phyloP scores from a whole-genome alignment of 2,113 vertebrate species.

The Microcebus griseorufus region DNA sequence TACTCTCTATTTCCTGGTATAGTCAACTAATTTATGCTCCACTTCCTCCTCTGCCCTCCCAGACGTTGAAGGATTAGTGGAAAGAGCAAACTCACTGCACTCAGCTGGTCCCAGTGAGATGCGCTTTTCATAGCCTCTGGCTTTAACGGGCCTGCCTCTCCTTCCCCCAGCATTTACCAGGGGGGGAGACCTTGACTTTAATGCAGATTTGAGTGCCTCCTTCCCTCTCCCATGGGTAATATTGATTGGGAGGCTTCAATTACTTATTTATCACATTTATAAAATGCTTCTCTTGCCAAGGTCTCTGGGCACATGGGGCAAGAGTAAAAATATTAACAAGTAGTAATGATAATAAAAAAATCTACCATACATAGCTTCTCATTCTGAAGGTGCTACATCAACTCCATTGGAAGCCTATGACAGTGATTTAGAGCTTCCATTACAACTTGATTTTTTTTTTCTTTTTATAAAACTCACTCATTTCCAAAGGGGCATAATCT shows the following conservation, averaged over 20 bases:
- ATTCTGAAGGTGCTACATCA: neutral
- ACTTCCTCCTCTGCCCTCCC: too few relatives aligned
- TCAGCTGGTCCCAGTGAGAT: neutral
- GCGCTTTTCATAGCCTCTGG: neutral
- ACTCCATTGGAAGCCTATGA: neutral
- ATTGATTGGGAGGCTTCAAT: conserved; percentile 63
- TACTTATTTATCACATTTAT: conserved; percentile 69
- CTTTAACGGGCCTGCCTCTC: neutral
- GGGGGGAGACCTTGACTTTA: conserved; percentile 9
- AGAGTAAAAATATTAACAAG: conserved; percentile 58
- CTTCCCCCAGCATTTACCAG: neutral
- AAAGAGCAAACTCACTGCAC: neutral
- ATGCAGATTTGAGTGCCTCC: neutral
- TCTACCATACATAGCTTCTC: neutral
- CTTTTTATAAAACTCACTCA: conserved; percentile 35
- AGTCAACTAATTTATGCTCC: neutral
- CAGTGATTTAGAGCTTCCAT: conserved; percentile 20
- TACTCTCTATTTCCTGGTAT: fast-evolving
- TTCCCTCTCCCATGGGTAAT: conserved; percentile 2
- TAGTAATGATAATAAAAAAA: neutral
- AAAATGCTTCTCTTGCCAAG: conserved; percentile 62
- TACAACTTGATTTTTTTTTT: neutral
- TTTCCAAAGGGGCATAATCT: neutral
- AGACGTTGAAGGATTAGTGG: neutral
- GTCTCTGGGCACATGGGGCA: conserved; percentile 42